phyloP scores from a whole-genome alignment of 2,113 vertebrate genomes.

The Microcebus tavaratra region DNA sequence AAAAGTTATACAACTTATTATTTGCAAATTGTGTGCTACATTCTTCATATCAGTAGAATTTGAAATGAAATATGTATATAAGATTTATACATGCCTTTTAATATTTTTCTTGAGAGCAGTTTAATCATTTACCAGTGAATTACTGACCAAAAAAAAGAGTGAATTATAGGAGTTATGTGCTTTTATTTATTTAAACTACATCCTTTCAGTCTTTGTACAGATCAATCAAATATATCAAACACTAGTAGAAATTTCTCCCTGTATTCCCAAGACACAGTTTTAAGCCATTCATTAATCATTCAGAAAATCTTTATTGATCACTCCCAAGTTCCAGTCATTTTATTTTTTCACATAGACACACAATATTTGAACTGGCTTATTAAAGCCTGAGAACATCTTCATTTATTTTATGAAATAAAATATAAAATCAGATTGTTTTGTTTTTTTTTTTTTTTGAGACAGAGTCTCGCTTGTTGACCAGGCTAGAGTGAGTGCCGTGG shows the following conservation, averaged over 20 bases:
- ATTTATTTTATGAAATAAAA: slow-evolving; percentile 1
- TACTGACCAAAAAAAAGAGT: background rate
- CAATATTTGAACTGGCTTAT: background rate
- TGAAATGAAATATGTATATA: background rate
- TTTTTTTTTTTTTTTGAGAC: too few species aligned
- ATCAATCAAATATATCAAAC: background rate
- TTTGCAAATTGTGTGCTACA: background rate
- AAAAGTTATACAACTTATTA: background rate
- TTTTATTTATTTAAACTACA: background rate
- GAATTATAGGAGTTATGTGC: background rate
- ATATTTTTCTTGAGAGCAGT: background rate
- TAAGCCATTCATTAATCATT: background rate
- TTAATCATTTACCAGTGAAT: background rate
- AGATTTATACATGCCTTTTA: background rate
- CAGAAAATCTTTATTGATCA: background rate
- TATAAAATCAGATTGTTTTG: background rate
- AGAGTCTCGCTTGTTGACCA: too few species aligned
- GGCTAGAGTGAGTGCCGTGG: too few species aligned
- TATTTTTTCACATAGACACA: background rate
- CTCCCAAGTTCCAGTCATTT: background rate
- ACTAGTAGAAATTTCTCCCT: background rate
- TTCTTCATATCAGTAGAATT: background rate
- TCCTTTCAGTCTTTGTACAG: background rate
- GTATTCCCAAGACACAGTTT: background rate
- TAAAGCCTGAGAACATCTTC: background rate